These are phyloP conservation scores for Diaperis boleti DNA, from an alignment of 2,888 invertebrate species.

Conservation along the genomic window DNA sequence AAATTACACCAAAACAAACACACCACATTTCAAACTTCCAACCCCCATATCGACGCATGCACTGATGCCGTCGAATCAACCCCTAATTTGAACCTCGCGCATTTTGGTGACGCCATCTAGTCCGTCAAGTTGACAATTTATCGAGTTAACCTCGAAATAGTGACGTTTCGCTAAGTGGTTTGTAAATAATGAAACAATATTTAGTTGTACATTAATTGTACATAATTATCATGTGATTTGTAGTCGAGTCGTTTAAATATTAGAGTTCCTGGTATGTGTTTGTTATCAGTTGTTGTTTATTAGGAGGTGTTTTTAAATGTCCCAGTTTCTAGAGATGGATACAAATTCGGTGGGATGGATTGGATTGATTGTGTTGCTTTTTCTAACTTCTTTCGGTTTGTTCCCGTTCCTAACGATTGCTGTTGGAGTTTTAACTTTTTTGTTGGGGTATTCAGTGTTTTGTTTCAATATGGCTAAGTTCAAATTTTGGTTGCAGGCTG, in stretches of 20 bases:
- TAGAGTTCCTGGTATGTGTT: no score
- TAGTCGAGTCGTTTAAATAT: no score
- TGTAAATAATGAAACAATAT: constrained; percentile 31
- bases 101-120: constrained; percentile 21
- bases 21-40: constrained; percentile 34
- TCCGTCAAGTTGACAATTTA: neutral
- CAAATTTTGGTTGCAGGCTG: constrained; percentile 53
- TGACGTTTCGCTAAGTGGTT: constrained; percentile 31
- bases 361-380: constrained; percentile 62
- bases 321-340: constrained; percentile 55
- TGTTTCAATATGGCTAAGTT: no score
- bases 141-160: constrained; percentile 37
- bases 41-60: constrained; percentile 18
- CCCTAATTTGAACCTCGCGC: constrained; percentile 31
- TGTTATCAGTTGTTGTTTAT: no score
- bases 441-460: constrained; percentile 59
- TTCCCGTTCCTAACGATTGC: constrained; percentile 62
- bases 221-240: constrained; percentile 40
- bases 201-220: constrained; percentile 23
- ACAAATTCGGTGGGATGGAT: constrained; percentile 61
- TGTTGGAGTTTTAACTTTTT: constrained; percentile 59
- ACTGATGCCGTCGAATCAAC: constrained; percentile 1
- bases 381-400: constrained; percentile 64
- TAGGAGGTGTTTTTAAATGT: neutral
- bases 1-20: constrained; percentile 21